Base-by-base conservation (phyloP, 2,113 vertebrate genomes). In the Numida meleagris region DNA sequence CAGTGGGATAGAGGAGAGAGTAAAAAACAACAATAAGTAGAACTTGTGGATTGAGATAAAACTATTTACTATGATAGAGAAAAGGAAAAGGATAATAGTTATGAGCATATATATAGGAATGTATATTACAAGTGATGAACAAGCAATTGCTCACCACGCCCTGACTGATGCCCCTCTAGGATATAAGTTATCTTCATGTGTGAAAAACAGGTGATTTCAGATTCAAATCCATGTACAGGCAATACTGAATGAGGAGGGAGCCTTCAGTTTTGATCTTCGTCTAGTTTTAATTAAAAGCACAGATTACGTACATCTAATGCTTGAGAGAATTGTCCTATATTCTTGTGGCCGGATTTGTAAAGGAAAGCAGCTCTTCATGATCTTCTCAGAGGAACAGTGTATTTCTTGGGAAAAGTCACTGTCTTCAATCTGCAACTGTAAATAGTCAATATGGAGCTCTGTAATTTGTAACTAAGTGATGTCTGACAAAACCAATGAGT, bases 231-330 rank as follows among this genome's bases (percentile, higher is more conserved):
- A 3, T 36, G 6, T 63, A 12, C 42, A 42, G 40, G 20, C 25
- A 73, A 72, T 43, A 48, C 6, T 53, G 31, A 84, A 88, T 34
- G 2, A 5, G 34, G 42, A 70, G 6, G 24, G 25, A 12, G 27
- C 27, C 25, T 63, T 40, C 25, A 40, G 16, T 25, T 40, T 62
- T 40, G 61, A 12, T 20, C 17, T 59, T 79, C 12, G 68, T 73
- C 51, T 91, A 14, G 33, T 94, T 88, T 93, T 86, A 81, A 51
- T 75, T 93, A 58, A 38, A 77, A 88, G 34, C 77, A 53, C 45
- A 72, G 45, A 14, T 46, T 50, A 94, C 91, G 6, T 61, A 59
- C 5, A 2, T 73, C 19, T 57, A 90, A 62, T 36, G 46, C 2
- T 3, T 51, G 27, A 50, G 6, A 29, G 6, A 86, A 88, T 46